Evolutionary conservation across 2,888 invertebrate species (phyloP).

Genomic region (Acleris laterana): DNA sequence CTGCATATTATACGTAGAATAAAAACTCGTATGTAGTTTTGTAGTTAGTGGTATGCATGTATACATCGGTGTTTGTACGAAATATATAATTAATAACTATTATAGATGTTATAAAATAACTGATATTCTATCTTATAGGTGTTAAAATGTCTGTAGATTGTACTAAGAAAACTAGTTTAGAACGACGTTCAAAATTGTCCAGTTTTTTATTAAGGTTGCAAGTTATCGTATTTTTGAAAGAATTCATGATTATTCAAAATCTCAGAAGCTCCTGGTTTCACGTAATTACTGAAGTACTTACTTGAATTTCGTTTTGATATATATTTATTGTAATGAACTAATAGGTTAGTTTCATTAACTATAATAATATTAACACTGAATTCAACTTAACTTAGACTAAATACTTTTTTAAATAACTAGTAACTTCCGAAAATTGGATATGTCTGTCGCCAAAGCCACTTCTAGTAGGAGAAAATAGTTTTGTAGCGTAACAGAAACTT

Average conservation of each 20-base stretch:
- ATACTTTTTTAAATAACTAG: no score
- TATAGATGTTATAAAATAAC: conserved; percentile 36
- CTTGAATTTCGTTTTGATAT: background rate
- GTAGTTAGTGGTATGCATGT: conserved; percentile 41
- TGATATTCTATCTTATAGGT: conserved; percentile 17
- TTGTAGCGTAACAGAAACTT: no score
- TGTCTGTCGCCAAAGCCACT: no score
- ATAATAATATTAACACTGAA: no score
- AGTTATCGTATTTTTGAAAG: background rate
- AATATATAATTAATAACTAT: conserved; percentile 20
- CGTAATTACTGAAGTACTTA: background rate
- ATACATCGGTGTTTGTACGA: conserved; percentile 41
- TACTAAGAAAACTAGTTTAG: conserved; percentile 20
- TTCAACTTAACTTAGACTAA: no score
- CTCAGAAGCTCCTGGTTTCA: conserved; percentile 9
- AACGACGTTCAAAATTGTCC: conserved; percentile 6
- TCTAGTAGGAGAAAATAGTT: no score
- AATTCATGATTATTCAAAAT: background rate
- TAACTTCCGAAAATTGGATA: no score
- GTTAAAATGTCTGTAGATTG: conserved; percentile 33
- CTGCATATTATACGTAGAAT: conserved; percentile 23
- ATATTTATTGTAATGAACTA: no score
- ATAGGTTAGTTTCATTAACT: no score
- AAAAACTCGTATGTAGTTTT: conserved; percentile 31
- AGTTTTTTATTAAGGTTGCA: conserved; percentile 7